A percentile compares a stretch with the other conserved stretches of the same genome.
Conservation (phyloP, 2,797 vertebrate species). For the Adrianichthys oophorus region DNA sequence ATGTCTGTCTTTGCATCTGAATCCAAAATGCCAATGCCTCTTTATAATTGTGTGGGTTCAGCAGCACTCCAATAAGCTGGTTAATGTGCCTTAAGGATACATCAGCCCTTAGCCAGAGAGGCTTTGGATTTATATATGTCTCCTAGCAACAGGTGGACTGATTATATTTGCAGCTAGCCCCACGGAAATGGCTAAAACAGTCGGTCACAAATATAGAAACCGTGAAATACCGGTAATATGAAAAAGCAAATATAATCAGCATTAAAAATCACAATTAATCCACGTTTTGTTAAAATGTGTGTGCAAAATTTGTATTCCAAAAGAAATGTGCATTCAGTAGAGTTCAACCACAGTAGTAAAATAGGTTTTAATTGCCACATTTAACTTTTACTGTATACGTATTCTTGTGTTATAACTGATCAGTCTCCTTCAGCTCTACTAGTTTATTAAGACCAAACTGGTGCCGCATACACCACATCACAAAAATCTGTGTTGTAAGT, state of each 20-base stretch:
- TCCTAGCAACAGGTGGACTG: conserved; percentile 85
- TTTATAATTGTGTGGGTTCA: conserved; percentile 73
- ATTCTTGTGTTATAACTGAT: too few relatives aligned
- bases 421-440: too few relatives aligned
- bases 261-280: not conserved
- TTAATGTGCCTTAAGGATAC: conserved; percentile 81
- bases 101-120: conserved; percentile 76
- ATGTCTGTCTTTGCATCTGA: conserved; percentile 26
- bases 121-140: conserved; percentile 81
- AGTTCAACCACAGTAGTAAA: too few relatives aligned
- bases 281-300: not conserved
- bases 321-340: too few relatives aligned
- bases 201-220: conserved; percentile 31
- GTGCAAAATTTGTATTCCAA: not conserved
- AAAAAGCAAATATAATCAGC: conserved; percentile 8
- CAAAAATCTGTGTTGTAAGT: too few relatives aligned
- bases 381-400: too few relatives aligned
- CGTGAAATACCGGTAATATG: conserved; percentile 26
- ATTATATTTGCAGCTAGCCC: conserved; percentile 73
- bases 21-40: conserved; percentile 60
- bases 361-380: too few relatives aligned
- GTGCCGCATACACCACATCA: too few relatives aligned
- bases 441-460: too few relatives aligned
- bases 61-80: conserved; percentile 81
- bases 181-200: conserved; percentile 61